Base-by-base conservation (phyloP, 2,888 invertebrate species). In the Endotricha flammealis region DNA sequence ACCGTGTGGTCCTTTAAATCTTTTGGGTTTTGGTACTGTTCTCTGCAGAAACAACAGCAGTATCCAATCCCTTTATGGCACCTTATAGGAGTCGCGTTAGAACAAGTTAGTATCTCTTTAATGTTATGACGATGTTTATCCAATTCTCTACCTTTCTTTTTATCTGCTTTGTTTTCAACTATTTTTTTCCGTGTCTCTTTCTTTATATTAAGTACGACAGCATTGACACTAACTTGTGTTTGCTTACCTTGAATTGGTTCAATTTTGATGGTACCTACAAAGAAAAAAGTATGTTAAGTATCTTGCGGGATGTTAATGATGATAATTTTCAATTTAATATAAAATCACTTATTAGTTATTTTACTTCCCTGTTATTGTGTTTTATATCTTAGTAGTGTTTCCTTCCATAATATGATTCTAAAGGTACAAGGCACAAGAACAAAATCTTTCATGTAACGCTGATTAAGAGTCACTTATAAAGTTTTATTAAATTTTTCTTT, bases 1-100 rank as follows among this genome's bases (percentile, higher is more conserved):
- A 69, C 41, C 0, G 65, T 66, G 37, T 79, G 79, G 1, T 28
- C 38, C 42, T 77, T 78, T 20, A 20, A 20, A 20, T 20, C 20
- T 20, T 20, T 20, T 20, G 20, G 20, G 7, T 20, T 7, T 2
- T 6, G 20, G 6, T 20, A 20, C 12, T 29, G 3, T 2, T 20
- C 20, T 20, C n/a, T 1, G 10, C 39, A 39, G 11, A 23, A 39
- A 23, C 34, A 22, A 16, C 39, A 39, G 1, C 4, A 6, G 20
- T 20, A 20, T 8, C 20, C 12, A 42, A 23, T 13, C 12, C 36
- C n/a, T 35, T 39, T 13, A 31, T 39, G 1, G 32, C 32, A 4
- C 25, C 24, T 12, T 29, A 59, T 8, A 12, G 24, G 20, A 8
- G 20, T 20, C n/a, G 20, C 20, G n/a, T 20, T 20, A 2, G 20